These are phyloP conservation scores for Hydropotes inermis DNA, from an alignment of 2,113 vertebrate genomes.

Conservation along the genomic window DNA sequence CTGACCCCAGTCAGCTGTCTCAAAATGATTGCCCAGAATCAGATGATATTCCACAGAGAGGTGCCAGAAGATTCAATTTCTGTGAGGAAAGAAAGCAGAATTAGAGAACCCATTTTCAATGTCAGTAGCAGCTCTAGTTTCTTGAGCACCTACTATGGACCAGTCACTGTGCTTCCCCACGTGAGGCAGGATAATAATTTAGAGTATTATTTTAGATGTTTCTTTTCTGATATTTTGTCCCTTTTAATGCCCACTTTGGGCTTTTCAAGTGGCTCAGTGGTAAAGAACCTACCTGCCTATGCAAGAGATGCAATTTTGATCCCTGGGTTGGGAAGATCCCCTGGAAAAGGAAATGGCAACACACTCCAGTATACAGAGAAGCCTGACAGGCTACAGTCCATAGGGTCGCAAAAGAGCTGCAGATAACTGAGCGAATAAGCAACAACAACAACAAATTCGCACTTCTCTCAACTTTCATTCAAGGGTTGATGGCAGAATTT, in stretches of 20 bases:
- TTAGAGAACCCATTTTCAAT: neutral
- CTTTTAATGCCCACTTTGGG: neutral
- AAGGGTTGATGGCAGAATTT: neutral
- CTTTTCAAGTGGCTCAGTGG: neutral
- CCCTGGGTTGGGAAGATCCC: neutral
- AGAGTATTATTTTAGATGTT: neutral
- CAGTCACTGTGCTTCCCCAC: neutral
- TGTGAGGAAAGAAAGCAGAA: neutral
- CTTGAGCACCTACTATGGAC: neutral
- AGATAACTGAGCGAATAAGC: neutral
- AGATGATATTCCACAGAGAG: neutral
- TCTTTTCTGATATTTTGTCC: neutral
- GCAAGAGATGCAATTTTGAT: neutral
- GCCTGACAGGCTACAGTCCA: neutral
- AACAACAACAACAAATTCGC: neutral
- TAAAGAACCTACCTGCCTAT: neutral
- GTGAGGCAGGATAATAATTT: neutral
- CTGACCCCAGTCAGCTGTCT: neutral
- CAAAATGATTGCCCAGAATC: neutral
- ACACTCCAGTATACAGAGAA: neutral
- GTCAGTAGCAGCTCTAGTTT: neutral
- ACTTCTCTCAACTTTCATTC: neutral
- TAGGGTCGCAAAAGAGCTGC: neutral
- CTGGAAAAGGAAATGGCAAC: neutral
- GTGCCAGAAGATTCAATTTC: neutral